phyloP scores from a whole-genome alignment of 2,888 invertebrate genomes.

The Arge pagana region DNA sequence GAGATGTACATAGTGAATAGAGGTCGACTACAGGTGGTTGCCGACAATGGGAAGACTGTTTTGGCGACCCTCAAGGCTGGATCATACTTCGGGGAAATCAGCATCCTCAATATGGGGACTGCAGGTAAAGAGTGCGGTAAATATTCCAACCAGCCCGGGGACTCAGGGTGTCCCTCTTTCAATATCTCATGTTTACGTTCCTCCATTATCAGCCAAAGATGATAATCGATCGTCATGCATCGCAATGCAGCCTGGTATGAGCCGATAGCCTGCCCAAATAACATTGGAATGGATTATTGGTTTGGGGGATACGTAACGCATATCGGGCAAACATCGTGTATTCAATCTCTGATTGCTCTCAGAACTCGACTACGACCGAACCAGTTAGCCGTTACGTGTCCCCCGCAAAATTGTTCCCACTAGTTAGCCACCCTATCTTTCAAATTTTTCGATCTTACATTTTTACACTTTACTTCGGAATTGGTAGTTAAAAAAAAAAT shows the following conservation, averaged over 20 bases:
- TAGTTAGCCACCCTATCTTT: no score
- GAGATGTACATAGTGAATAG: constrained; percentile 99
- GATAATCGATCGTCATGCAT: constrained; percentile 18
- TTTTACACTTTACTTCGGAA: no score
- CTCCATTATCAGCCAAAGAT: constrained; percentile 17
- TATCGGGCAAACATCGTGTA: no score
- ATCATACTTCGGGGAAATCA: constrained; percentile 99
- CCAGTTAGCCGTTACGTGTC: no score
- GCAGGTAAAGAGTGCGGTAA: constrained; percentile 98
- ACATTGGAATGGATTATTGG: constrained; percentile 20
- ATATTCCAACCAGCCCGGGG: constrained; percentile 69
- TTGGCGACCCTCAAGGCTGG: constrained; percentile 97
- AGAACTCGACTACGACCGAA: no score
- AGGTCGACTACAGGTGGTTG: constrained; percentile 92
- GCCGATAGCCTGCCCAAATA: constrained; percentile 18
- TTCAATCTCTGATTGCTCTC: no score
- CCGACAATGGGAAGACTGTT: constrained; percentile 93
- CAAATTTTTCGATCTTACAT: no score
- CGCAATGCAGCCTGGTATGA: constrained; percentile 22
- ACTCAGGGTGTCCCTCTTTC: constrained; percentile 18
- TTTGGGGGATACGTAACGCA: constrained; percentile 21
- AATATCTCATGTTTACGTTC: constrained; percentile 20
- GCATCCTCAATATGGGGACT: constrained; percentile 99
- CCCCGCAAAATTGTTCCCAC: no score
- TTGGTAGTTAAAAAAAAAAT: no score